Evolutionary conservation across 1,140 invertebrate genomes (phyloP), one percentile per base, ranked within the genome.

Genomic region (Helicoverpa armigera): DNA sequence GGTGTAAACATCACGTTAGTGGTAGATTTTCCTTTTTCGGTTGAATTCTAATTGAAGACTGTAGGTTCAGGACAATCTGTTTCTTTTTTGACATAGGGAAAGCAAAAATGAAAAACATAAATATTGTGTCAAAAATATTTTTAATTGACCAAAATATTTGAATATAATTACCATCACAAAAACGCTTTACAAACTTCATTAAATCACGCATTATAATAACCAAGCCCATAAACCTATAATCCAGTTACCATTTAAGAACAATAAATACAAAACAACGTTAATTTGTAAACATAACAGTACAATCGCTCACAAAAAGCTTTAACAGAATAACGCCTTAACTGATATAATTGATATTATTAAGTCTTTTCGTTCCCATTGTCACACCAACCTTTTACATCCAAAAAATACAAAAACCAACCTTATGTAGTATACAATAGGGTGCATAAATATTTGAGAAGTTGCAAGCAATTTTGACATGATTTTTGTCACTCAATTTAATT

Each of bases 311-410:
- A 89, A 92, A 88, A 90, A 83, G 89, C 87, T 75, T n/a, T 58
- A 77, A 18, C 63, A 87, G 88, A 93, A 91, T 91, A 92, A 91
- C 90, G 85, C 88, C 84, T 91, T 91, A 92, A 90, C 88, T 86
- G 90, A 91, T 88, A 90, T 92, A 94, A 94, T 92, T 91, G 90
- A 88, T 89, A 88, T 89, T 88, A 91, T 92, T 92, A 92, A 88
- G 82, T 86, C 84, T 80, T 83, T 85, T 82, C 86, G 89, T 90
- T 88, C 87, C 81, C 81, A 81, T 88, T 83, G 80, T 87, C 82
- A 90, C 88, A 89, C 92, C 83, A 86, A 67, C 29, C 10, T 29
- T 35, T 35, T 35, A 58, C 76, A 65, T 10, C 1, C 31, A 3
- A 18, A 11, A 56, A 72, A 53, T 16, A 10, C 0, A 1, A 69